A percentile compares a stretch with the other conserved stretches of the same genome.
Evolutionary conservation across 2,888 invertebrate genomes (phyloP).

Genomic region (Mantis religiosa): DNA sequence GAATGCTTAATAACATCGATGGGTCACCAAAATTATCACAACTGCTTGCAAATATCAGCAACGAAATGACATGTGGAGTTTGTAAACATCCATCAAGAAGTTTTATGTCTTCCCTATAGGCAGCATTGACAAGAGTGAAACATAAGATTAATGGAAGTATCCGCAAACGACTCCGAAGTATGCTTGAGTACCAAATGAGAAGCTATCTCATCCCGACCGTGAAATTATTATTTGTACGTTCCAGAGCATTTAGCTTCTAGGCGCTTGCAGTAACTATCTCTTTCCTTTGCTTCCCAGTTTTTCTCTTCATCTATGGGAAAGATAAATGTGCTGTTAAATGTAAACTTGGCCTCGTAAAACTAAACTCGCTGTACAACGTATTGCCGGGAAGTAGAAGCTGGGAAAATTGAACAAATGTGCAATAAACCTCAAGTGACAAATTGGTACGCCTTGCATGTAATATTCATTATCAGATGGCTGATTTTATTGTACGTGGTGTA

Average conservation of each 20-base stretch:
- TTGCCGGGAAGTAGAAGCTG: not conserved
- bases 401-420: not conserved
- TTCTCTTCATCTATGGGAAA: not conserved
- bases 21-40: too few species aligned
- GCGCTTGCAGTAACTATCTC: too few species aligned
- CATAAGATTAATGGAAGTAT: not conserved
- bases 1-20: too few species aligned
- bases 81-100: too few species aligned
- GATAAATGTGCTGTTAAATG: not conserved
- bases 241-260: not conserved
- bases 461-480: not conserved
- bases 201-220: not conserved
- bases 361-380: not conserved
- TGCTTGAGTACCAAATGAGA: too few species aligned
- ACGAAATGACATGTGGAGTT: not conserved
- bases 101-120: too few species aligned
- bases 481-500: not conserved
- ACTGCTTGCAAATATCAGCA: too few species aligned
- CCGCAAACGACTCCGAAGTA: not conserved
- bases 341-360: not conserved
- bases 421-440: not conserved
- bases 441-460: not conserved
- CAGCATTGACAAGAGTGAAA: too few species aligned
- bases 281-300: not conserved
- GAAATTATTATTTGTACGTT: not conserved